Evolutionary conservation across 92 coral and sea anemone genomes (phyloP).

Genomic region (Montipora capitata): DNA sequence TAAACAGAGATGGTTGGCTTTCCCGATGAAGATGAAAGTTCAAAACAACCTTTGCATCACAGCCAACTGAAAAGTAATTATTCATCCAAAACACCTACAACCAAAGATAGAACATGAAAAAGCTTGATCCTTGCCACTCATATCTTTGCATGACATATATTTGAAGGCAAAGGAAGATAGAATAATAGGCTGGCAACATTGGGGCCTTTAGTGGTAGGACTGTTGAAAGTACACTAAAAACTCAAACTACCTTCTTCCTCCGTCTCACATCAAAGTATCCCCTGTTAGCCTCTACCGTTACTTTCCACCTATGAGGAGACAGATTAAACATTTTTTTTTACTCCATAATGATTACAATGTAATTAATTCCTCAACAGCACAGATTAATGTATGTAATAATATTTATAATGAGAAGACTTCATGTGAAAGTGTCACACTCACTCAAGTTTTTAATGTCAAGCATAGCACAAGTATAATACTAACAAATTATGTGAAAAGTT

Average conservation of each 20-base stretch:
- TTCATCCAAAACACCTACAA: conserved; percentile 94
- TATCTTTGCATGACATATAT: no score
- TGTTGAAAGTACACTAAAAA: not conserved
- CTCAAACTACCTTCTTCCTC: conserved; percentile 86
- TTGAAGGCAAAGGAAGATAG: no score
- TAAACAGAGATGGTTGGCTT: conserved; percentile 95
- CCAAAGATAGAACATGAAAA: not conserved
- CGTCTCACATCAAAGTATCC: conserved; percentile 93
- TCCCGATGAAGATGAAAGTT: conserved; percentile 97
- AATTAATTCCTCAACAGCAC: no score
- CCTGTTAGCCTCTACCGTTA: conserved; percentile 83
- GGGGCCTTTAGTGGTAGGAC: not conserved
- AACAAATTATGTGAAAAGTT: no score
- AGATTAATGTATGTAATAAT: no score
- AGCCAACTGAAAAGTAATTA: conserved; percentile 96
- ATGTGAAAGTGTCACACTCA: no score
- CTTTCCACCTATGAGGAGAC: conserved; percentile 81
- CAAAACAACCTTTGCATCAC: conserved; percentile 97
- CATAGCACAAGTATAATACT: no score
- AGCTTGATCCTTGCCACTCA: not conserved
- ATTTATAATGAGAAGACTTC: no score
- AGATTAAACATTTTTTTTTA: not conserved
- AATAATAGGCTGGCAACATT: no score
- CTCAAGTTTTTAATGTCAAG: no score
- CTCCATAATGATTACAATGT: not conserved